Evolutionary conservation across 2,113 vertebrate genomes (phyloP), one percentile per base, ranked within the genome.

Genomic region (Mungos mungo): DNA sequence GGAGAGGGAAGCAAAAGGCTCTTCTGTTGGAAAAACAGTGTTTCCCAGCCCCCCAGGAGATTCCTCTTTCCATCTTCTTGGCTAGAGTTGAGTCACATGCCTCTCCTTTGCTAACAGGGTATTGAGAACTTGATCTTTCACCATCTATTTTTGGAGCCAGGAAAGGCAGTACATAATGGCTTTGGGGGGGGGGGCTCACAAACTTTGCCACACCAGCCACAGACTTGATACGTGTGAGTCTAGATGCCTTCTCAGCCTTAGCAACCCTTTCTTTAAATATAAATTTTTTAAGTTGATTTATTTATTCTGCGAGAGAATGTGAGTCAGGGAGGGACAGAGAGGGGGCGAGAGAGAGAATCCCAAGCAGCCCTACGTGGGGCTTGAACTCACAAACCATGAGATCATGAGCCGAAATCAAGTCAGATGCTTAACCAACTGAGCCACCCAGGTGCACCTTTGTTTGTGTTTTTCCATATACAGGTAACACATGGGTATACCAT

Each of bases 61-160:
- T 63, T 68, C 7, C 21, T 19, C 18, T 54, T 76, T 90, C 45
- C 9, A 76, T 47, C 50, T 72, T 79, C 79, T 79, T 66, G 52
- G 41, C 29, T 82, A 69, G 47, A 71, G 31, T 31, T 52, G 45
- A 83, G 74, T 84, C 69, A 74, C 33, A 31, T 93, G 63, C 16
- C 69, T 93, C 14, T 66, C 82, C 4, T 96, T 95, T 96, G 76
- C 65, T 95, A 91, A 91, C 65, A 54, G 66, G 33, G 7, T 57
- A 4, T 38, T 90, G 29, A 45, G 50, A 88, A 57, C 57, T 88
- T 93, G 41, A 68, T 80, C 89, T 97, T 93, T 83, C 7, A 7
- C 60, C 25, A 18, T 66, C 35, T 91, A 9, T 57, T 88, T 97
- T 88, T 91, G 54, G 57, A 97, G 5, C n/a, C 76, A 7, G n/a